phyloP scores from a whole-genome alignment of 2,888 invertebrate genomes.

The Glaucopsyche alexis region DNA sequence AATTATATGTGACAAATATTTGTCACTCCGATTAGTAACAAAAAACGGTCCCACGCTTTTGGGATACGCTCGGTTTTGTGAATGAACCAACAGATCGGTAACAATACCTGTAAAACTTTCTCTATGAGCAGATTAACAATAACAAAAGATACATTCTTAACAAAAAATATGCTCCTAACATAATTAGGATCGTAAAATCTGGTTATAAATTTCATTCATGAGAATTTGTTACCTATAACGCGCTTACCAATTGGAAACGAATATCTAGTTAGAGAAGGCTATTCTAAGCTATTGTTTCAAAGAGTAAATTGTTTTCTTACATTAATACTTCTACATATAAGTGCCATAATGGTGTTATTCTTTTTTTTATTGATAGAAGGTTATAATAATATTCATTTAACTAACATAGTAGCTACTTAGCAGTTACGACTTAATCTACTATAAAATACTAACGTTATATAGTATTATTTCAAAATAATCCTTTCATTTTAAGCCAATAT shows the following conservation, averaged over 20 bases:
- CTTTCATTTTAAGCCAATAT: too few species aligned
- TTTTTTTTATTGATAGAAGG: too few species aligned
- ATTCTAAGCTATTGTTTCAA: too few species aligned
- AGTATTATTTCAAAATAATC: too few species aligned
- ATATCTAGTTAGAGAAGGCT: background rate
- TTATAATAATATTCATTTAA: too few species aligned
- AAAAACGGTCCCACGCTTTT: conserved; percentile 4
- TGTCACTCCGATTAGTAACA: background rate
- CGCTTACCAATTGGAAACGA: background rate
- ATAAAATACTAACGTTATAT: too few species aligned
- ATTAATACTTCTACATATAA: too few species aligned
- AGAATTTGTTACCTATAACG: background rate
- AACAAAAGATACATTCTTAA: conserved; percentile 13
- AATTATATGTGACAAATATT: background rate
- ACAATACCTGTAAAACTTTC: conserved; percentile 20
- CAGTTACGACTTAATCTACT: too few species aligned
- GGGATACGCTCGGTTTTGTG: conserved; percentile 14
- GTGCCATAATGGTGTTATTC: too few species aligned
- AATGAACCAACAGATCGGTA: conserved; percentile 1
- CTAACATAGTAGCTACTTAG: too few species aligned
- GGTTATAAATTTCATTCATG: conserved; percentile 1
- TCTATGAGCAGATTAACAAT: conserved; percentile 11
- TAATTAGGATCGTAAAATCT: background rate
- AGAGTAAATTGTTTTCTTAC: too few species aligned
- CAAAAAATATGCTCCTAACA: conserved; percentile 3